These are phyloP conservation scores for Cancer borealis DNA, from an alignment of 2,888 invertebrate genomes.

Conservation along the genomic window DNA sequence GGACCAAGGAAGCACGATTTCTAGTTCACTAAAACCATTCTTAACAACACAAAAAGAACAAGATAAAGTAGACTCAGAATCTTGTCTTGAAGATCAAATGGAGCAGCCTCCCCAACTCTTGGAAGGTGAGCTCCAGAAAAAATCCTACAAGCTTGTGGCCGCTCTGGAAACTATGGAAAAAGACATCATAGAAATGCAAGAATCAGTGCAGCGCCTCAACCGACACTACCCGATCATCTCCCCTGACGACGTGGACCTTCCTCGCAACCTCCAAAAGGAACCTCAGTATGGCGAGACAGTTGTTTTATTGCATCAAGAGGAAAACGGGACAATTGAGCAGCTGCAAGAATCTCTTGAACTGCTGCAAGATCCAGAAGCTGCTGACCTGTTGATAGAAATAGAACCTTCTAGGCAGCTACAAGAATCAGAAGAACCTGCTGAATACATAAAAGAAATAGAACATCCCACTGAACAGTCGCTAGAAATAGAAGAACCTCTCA, in stretches of 20 bases:
- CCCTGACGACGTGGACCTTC: conserved; percentile 39
- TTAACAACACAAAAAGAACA: neutral
- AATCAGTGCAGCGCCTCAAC: conserved; percentile 56
- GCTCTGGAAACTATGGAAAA: conserved; percentile 63
- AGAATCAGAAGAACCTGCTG: neutral
- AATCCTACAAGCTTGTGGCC: conserved; percentile 51
- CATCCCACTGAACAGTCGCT: neutral
- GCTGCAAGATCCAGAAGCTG: neutral
- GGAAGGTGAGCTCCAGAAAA: conserved; percentile 58
- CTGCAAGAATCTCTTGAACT: neutral
- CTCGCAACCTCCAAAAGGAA: neutral
- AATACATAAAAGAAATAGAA: neutral
- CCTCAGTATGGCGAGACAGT: neutral
- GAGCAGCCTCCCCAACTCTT: neutral
- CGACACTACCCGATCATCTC: conserved; percentile 58
- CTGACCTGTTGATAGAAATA: neutral
- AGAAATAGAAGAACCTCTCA: neutral
- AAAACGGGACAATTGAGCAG: neutral
- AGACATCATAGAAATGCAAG: conserved; percentile 63
- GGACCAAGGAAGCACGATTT: neutral
- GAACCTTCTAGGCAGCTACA: neutral
- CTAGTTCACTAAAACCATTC: neutral
- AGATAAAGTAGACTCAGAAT: neutral
- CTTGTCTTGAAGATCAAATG: neutral
- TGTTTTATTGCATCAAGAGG: neutral